Conservation (phyloP, 2,113 vertebrate species). For the Paramormyrops kingsleyae region DNA sequence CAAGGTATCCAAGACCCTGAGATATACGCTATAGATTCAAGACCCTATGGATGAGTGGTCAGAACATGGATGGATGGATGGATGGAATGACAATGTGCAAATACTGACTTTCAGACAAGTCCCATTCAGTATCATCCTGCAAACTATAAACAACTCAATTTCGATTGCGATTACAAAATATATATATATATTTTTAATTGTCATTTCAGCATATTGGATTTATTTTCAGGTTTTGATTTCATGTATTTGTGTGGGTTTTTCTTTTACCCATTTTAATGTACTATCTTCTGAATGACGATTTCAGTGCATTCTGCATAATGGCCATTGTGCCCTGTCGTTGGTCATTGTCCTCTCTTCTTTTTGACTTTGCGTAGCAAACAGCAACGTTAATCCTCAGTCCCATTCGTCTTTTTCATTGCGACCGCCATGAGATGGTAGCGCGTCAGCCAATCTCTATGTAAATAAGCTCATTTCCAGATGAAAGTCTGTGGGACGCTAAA, state of each 20-base stretch:
- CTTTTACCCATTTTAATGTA: background rate
- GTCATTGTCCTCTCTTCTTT: background rate
- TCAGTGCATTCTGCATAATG: constrained; percentile 7
- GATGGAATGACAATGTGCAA: background rate
- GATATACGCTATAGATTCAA: background rate
- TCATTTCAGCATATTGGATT: background rate
- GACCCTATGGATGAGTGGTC: background rate
- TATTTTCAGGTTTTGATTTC: background rate
- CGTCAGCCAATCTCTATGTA: background rate
- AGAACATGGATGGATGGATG: background rate
- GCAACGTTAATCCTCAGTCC: constrained; percentile 11
- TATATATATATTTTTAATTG: background rate
- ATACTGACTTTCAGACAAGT: background rate
- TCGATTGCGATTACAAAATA: background rate
- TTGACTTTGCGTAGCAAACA: constrained; percentile 6
- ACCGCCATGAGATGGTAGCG: background rate
- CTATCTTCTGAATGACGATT: background rate
- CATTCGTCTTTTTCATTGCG: constrained; percentile 20
- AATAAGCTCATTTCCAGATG: constrained; percentile 16
- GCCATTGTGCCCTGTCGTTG: constrained; percentile 14
- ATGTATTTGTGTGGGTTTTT: background rate
- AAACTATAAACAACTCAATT: background rate
- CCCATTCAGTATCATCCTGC: background rate
- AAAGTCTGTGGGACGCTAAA: background rate
- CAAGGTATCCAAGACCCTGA: background rate